Evolutionary conservation across 1,140 invertebrate species (phyloP), one percentile per base, ranked within the genome.

Genomic region (Oppia nitens): DNA sequence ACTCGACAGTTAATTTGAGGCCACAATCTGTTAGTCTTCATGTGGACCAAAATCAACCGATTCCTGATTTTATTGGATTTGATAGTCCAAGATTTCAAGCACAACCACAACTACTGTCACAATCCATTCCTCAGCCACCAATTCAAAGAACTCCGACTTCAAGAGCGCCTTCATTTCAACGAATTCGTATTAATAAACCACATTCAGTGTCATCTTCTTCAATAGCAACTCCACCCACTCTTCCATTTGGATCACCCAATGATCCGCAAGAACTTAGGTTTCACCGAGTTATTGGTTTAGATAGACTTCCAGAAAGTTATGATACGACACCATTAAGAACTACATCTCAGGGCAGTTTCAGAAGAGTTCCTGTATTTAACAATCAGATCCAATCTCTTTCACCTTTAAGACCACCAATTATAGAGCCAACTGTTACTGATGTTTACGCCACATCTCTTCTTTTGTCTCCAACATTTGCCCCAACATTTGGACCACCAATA

Each of bases 121-220:
- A 40, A 40, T 6, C 32, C 6, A 47, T 48, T 48, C 55, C 49
- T 24, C 45, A 47, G 53, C 47, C 50, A 3, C 17, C 52, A 51
- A 61, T 45, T 57, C 21, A 59, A 20, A 17, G 60, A 20, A 23
- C 11, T 24, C 28, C 28, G 6, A 23, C 29, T 20, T n/a, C 20
- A 27, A 32, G 47, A 25, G 24, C 48, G 32, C 55, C 55, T 20
- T 56, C 55, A 47, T 57, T 57, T 27, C 56, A 57, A 29, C 45
- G 56, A n/a, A 52, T 57, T 4, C 45, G 56, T 2, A 50, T 57
- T 17, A 57, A 57, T 11, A 40, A 6, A 9, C 32, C 32, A 17
- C 32, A 40, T 6, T 6, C 32, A 17, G 6, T 9, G 32, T 6
- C 55, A 56, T 14, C 9, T 4, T 6, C 20, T 21, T 14, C 6